Evolutionary conservation across 2,113 vertebrate genomes (phyloP), one percentile per base, ranked within the genome.

Genomic region (Clarias batrachus): DNA sequence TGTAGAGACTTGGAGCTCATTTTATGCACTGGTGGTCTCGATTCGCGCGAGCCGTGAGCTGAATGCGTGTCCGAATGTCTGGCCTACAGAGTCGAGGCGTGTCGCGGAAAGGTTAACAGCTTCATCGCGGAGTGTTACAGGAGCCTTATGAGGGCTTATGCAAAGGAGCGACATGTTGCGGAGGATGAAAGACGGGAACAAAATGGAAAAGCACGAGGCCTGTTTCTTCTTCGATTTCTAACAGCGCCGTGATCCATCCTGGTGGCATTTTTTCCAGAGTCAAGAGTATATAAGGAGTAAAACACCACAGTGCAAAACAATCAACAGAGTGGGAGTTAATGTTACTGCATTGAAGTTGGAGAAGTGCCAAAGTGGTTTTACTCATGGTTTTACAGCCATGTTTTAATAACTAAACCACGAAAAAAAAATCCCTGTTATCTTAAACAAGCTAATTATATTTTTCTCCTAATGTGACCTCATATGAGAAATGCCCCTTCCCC

Each of bases 11-110:
- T 21, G 6, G 17, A 86, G 81, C 84, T 89, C 83, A 87, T 89
- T 89, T 87, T 83, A 87, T 89, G 88, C 86, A 27, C 86, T 59
- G 70, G 25, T 76, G 66, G 74, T 85, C 86, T 82, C 63, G 7
- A 82, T 85, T 82, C 19, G 73, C 54, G 17, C 71, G 85, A 85
- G 74, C 54, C 86, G 83, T 87, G 83, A 87, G 86, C 21, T 74
- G 88, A 89, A 89, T 89, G 37, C 2, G 17, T 62, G 70, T 81
- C 84, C 41, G n/a, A 2, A 52, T 37, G 77, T 74, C 81, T 86
- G 73, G 71, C 65, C 54, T 77, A 66, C 52, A 14, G 13, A 82
- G 70, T 78, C 62, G 52, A 84, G 60, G 5, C 54, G 12, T 37
- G 57, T 84, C 85, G 57, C 23, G 30, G 82, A 85, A 82, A 68